phyloP scores from a whole-genome alignment of 2,113 vertebrate genomes.

The Gnathonemus longibarbis region DNA sequence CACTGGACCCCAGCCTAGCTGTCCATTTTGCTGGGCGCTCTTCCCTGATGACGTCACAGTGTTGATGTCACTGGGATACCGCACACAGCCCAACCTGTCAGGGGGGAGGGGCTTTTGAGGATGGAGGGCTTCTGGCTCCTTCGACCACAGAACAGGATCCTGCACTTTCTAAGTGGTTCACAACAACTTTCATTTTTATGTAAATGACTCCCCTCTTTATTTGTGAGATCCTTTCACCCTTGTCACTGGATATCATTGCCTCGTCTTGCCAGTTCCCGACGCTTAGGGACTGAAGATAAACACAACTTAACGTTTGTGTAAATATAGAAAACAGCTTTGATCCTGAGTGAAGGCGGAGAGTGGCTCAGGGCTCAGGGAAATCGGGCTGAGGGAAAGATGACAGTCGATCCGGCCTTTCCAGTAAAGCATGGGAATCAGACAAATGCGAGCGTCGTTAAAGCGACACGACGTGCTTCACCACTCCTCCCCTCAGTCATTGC shows the following conservation, averaged over 20 bases:
- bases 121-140: neutral
- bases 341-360: neutral
- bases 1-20: conserved; percentile 34
- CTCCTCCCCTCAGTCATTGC: neutral
- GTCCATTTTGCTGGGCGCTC: conserved; percentile 38
- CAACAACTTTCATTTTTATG: neutral
- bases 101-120: neutral
- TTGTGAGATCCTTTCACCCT: neutral
- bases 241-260: neutral
- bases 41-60: neutral
- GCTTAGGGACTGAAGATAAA: neutral
- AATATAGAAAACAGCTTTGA: conserved; percentile 7
- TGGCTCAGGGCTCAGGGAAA: neutral
- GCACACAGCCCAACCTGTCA: conserved; percentile 8
- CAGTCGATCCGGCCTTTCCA: neutral
- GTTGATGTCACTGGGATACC: conserved; percentile 36
- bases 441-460: neutral
- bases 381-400: neutral
- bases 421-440: neutral
- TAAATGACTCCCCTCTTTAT: neutral
- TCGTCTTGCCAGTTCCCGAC: neutral
- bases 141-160: neutral
- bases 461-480: neutral
- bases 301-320: neutral
- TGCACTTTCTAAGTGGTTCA: neutral